Base-by-base conservation (phyloP, 1,140 invertebrate genomes). In the Leptinotarsa texana region DNA sequence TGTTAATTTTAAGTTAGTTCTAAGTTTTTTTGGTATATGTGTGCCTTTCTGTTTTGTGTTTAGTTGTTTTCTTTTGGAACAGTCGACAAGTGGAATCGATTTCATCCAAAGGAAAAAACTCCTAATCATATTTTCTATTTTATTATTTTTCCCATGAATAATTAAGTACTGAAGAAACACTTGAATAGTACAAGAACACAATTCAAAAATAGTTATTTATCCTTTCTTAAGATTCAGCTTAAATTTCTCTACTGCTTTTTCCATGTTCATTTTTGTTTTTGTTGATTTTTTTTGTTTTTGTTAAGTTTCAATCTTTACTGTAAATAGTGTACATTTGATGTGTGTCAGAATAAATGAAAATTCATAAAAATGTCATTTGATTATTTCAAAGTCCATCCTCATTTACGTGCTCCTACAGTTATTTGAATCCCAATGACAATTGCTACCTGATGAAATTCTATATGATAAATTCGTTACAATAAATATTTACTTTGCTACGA, bases 191-290 rank as follows among this genome's bases (percentile, higher is more conserved):
- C 75, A 75, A 75, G 27, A 67, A 47, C 3, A 57, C 21, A 17
- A 71, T 27, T 57, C 17, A 24, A 51, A 72, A 22, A 75, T 71
- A 65, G 62, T 61, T 68, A 48, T 73, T 61, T 63, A 42, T 24
- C 2, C 51, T 57, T 57, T 62, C 13, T 66, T 27, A 22, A 21
- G 71, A 51, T 51, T 70, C 42, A 63, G 74, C 74, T 74, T 70
- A 61, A 18, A 57, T 68, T 48, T 24, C 42, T 62, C 33, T n/a
- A 24, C 73, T 74, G 74, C 67, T 70, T 15, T 72, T 75, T 72
- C 49, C 49, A 21, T 42, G 5, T 80, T 80, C 63, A 78, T 80
- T 78, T 80, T 78, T 75, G 74, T 79, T 79, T 72, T 73, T 72
- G 74, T 76, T 75, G 24, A 33, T 67, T 49, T n/a, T 13, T 74